Conservation (phyloP, 2,888 invertebrate species). For the Mellilla xanthometata region DNA sequence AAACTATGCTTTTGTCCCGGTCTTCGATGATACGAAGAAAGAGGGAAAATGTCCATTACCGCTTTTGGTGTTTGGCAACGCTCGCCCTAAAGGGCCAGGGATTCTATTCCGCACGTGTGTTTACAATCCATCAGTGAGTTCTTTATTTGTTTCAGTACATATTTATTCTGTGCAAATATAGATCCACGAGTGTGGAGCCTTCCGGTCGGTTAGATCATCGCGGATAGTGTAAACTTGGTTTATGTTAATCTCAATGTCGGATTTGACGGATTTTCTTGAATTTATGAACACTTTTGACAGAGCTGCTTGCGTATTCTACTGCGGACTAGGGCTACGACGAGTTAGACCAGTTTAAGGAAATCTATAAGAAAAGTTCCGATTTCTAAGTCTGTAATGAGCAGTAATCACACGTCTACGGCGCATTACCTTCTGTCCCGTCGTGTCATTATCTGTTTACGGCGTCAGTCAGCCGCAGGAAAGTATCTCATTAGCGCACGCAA, state of each 20-base stretch:
- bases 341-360: too few relatives aligned
- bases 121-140: constrained; percentile 2
- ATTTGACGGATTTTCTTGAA: not conserved
- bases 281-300: not conserved
- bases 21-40: constrained; percentile 1
- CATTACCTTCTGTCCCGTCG: constrained; percentile 1
- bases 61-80: constrained; percentile 38
- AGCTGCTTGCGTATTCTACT: not conserved
- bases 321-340: too few relatives aligned
- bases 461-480: constrained; percentile 24
- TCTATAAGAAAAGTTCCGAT: too few relatives aligned
- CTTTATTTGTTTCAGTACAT: constrained; percentile 4
- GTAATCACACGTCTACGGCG: not conserved
- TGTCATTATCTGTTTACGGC: constrained; percentile 21
- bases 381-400: too few relatives aligned
- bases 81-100: constrained; percentile 34
- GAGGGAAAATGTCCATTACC: constrained; percentile 23
- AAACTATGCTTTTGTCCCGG: not conserved
- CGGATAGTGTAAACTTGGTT: constrained; percentile 9
- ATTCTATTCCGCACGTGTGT: constrained; percentile 11
- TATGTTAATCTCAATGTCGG: constrained; percentile 8
- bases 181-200: constrained; percentile 20
- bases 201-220: constrained; percentile 27
- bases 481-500: constrained; percentile 19
- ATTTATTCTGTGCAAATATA: constrained; percentile 16